Base-by-base conservation (phyloP, 2,797 vertebrate species). In the Brachyalestes nurse region DNA sequence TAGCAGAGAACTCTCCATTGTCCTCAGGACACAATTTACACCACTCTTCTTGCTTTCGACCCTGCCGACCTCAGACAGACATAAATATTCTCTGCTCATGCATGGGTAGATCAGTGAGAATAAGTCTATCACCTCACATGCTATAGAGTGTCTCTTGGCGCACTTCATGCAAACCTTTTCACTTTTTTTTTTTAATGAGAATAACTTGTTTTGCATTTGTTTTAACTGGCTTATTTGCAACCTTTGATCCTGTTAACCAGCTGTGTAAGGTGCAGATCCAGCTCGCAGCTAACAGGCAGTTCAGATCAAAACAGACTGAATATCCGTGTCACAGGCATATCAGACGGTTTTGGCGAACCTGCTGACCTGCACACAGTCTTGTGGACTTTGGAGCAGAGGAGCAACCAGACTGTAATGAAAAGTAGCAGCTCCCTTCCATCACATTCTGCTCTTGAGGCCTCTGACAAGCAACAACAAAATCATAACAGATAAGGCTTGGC, bases 351-450 rank as follows among this genome's bases (percentile, higher is more conserved):
- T 47, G 53, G 80, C 61, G 17, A 81, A 76, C 66, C 69, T 64
- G 66, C 66, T 72, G 80, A 81, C 73, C 73, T 57, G 49, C 34
- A 17, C 55, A 51, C 47, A 57, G 66, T 47, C 73, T 34, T n/a
- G 34, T 77, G 80, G 74, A 81, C 80, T 81, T 76, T 81, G 80
- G 73, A 76, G 47, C 58, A 53, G 66, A 70, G 71, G 25, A 55
- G 53, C n/a, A 42, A 17, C 10, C 40, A 34, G 28, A 62, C 69
- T 72, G 55, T 55, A 81, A 72, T 28, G 47, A 53, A 45, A 71
- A 66, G 72, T 49, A 71, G 73, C 75, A 45, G 55, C 25, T 25
- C 64, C 23, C 69, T 60, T 72, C 62, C 49, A 58, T 72, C 40
- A 66, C 69, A 47, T 34, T 16, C 49, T 38, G 49, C 25, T 64